phyloP scores from a whole-genome alignment of 2,797 vertebrate species.

The Esox lucius region DNA sequence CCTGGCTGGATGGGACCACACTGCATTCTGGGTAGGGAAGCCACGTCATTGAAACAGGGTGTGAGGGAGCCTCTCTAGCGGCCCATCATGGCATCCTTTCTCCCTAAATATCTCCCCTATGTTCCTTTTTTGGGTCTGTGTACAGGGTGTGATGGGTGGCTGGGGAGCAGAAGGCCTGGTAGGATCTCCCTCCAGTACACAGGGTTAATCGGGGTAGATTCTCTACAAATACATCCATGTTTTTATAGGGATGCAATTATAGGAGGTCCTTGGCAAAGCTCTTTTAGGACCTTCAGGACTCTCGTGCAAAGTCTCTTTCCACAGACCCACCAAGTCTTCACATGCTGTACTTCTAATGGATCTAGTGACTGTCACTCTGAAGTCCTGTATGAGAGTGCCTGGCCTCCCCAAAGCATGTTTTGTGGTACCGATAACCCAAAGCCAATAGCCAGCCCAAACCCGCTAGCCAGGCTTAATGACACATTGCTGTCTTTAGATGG shows the following conservation, averaged over 20 bases:
- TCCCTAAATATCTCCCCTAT: constrained; percentile 65
- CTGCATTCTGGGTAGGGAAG: constrained; percentile 79
- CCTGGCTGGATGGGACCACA: constrained; percentile 76
- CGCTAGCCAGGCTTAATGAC: constrained; percentile 66
- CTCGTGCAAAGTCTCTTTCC: constrained; percentile 60
- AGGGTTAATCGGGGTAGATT: constrained; percentile 64
- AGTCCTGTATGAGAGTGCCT: constrained; percentile 62
- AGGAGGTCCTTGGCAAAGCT: constrained; percentile 54
- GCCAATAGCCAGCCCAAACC: constrained; percentile 64
- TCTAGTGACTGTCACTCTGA: constrained; percentile 66
- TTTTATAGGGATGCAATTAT: constrained; percentile 62
- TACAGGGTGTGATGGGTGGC: constrained; percentile 16
- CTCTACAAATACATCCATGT: constrained; percentile 71
- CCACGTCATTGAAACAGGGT: constrained; percentile 82
- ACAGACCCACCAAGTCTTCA: constrained; percentile 45
- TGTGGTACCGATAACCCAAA: constrained; percentile 62
- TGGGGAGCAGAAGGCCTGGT: background rate
- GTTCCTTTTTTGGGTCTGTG: constrained; percentile 65
- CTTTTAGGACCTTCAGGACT: constrained; percentile 49
- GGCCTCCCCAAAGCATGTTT: constrained; percentile 59
- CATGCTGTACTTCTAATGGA: constrained; percentile 72
- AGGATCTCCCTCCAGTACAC: constrained; percentile 29
- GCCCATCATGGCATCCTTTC: constrained; percentile 66
- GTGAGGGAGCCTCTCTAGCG: constrained; percentile 71
- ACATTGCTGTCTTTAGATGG: constrained; percentile 65